phyloP scores from a whole-genome alignment of 2,797 vertebrate species.

The Chiloscyllium punctatum region DNA sequence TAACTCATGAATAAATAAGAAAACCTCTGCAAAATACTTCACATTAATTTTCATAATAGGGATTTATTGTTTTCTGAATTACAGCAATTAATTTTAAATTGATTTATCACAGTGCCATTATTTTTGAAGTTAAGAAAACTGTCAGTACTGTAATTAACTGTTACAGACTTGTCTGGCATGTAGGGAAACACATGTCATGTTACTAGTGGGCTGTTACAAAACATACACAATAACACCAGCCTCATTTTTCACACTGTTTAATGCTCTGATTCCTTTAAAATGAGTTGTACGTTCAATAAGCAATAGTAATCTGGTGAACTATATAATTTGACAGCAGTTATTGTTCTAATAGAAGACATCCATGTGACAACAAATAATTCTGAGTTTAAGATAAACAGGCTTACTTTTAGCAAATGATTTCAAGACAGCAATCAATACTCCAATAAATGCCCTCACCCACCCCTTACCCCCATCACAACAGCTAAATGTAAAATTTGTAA shows the following conservation, averaged over 20 bases:
- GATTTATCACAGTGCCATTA: constrained; percentile 9
- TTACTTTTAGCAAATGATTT: not conserved
- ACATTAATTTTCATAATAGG: constrained; percentile 13
- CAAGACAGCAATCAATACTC: not conserved
- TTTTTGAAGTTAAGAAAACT: constrained; percentile 5
- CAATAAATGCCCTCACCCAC: not conserved
- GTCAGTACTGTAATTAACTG: constrained; percentile 26
- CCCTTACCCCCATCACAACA: not conserved
- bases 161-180: not conserved
- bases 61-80: constrained; percentile 21
- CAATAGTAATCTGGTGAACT: not conserved
- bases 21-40: not conserved
- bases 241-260: not conserved
- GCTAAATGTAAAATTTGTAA: not conserved
- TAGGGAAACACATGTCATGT: constrained; percentile 2
- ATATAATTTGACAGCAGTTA: not conserved
- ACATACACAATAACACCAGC: constrained; percentile 9
- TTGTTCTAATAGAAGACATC: not conserved
- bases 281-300: not conserved
- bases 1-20: not conserved
- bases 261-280: constrained; percentile 1
- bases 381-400: not conserved
- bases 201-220: not conserved
- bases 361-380: not conserved
- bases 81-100: constrained; percentile 31